Base-by-base conservation (phyloP, 2,888 invertebrate genomes). In the Willowsia nigromaculata region DNA sequence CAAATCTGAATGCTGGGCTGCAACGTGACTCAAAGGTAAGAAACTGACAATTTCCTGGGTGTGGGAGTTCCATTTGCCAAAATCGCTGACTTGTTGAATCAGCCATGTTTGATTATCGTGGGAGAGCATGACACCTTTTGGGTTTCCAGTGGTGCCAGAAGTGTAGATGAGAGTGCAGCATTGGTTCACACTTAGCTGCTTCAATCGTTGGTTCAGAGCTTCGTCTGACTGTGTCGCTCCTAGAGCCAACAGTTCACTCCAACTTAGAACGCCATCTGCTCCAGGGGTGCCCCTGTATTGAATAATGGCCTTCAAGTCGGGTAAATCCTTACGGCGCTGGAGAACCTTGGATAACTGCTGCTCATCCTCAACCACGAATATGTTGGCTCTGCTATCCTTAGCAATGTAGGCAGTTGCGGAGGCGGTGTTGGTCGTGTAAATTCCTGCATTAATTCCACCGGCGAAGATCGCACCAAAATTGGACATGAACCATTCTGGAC, bases 381-480 rank as follows among this genome's bases (percentile, higher is more conserved):
- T 97, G 94, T 98, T 97, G 15, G 98, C 96, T 82, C 95, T 94
- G 78, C 97, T 97, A 90, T 95, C 96, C 53, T 95, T 94, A 11
- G 97, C 95, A 93, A 97, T 97, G 94, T 97, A 96, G 93, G 95
- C 95, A 93, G 97, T 97, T 0, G 98, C 97, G 89, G 98, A 97
- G 0, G 97, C 94, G 0, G 97, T 96, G 94, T 98, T 98, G 76
- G 98, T 98, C 1, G 98, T 97, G 94, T 98, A 98, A 93, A 98
- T 96, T 90, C 98, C 98, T 65, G 96, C 96, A 7, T 97, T 96
- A 92, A 97, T 95, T 90, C 97, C 98, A 76, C 97, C 76, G 2
- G 81, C 80, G 27, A 80, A 97, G 93, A 98, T 97, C 18, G 97
- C 97, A 1, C 96, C 98, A 90, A 98, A 94, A 93, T 97, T 96